These are phyloP conservation scores for Hydriomena furcata DNA, from an alignment of 2,888 invertebrate genomes.

Conservation along the genomic window DNA sequence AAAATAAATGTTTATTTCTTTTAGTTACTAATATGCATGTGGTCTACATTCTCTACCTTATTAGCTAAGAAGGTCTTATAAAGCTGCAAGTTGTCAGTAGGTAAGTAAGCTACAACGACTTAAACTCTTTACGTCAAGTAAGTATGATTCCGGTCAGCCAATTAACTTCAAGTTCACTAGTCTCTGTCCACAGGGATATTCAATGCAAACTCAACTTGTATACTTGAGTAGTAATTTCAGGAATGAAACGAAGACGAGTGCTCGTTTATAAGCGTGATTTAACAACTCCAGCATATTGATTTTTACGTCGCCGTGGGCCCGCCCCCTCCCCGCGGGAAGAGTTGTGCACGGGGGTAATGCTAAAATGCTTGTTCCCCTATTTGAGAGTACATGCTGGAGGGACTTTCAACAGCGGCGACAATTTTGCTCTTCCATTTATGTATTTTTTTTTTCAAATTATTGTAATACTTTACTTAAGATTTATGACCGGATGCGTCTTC, in stretches of 20 bases:
- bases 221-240: slow-evolving; percentile 76
- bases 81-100: too few relatives aligned
- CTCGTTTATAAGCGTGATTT: slow-evolving; percentile 88
- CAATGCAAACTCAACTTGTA: slow-evolving; percentile 59
- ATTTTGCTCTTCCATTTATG: slow-evolving; percentile 54
- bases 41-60: too few relatives aligned
- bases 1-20: too few relatives aligned
- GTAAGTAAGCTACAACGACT: not conserved
- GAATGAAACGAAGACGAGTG: slow-evolving; percentile 84
- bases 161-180: slow-evolving; percentile 5
- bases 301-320: slow-evolving; percentile 84
- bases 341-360: slow-evolving; percentile 84
- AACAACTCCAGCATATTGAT: slow-evolving; percentile 89
- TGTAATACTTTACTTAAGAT: slow-evolving; percentile 70
- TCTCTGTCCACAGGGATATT: slow-evolving; percentile 26
- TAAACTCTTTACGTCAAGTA: not conserved
- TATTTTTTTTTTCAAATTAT: slow-evolving; percentile 62
- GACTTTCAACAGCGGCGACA: slow-evolving; percentile 62
- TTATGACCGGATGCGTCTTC: slow-evolving; percentile 77
- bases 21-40: too few relatives aligned
- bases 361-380: slow-evolving; percentile 85
- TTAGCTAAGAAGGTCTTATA: too few relatives aligned
- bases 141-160: slow-evolving; percentile 7
- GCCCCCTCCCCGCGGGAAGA: slow-evolving; percentile 81
- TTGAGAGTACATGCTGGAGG: slow-evolving; percentile 83